Evolutionary conservation across 2,797 vertebrate species (phyloP).

Genomic region (Acipenser oxyrinchus): DNA sequence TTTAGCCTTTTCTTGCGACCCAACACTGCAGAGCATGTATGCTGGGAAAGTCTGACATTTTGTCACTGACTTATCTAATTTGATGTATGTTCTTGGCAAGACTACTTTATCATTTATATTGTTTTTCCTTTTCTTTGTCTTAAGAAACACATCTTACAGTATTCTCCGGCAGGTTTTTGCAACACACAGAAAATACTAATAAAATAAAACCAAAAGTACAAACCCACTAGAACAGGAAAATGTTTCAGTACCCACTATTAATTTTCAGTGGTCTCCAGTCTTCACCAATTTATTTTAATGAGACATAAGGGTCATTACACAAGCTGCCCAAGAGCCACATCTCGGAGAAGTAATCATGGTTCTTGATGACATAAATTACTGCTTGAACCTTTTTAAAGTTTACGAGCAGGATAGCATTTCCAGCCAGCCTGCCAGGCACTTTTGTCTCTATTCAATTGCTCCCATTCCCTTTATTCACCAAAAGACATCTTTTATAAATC

Average conservation of each 20-base stretch:
- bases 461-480: constrained; percentile 30
- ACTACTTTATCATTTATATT: constrained; percentile 40
- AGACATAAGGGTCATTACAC: constrained; percentile 17
- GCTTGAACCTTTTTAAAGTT: constrained; percentile 31
- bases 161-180: constrained; percentile 14
- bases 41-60: constrained; percentile 40
- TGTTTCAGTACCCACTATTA: neutral
- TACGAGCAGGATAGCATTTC: constrained; percentile 25
- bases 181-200: constrained; percentile 2
- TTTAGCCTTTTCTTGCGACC: constrained; percentile 54
- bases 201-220: constrained; percentile 7
- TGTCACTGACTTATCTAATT: constrained; percentile 42
- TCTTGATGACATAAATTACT: constrained; percentile 41
- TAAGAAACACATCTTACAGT: constrained; percentile 23
- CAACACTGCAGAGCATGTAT: constrained; percentile 40
- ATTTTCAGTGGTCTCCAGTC: neutral
- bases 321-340: constrained; percentile 24
- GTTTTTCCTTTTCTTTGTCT: constrained; percentile 30
- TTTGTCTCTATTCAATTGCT: constrained; percentile 32
- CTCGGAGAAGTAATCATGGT: constrained; percentile 38
- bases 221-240: neutral
- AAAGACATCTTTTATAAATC: constrained; percentile 26
- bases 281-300: constrained; percentile 7
- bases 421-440: constrained; percentile 18
- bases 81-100: constrained; percentile 45